Conservation (phyloP, 2,113 vertebrate genomes). For the Podarcis cretensis region DNA sequence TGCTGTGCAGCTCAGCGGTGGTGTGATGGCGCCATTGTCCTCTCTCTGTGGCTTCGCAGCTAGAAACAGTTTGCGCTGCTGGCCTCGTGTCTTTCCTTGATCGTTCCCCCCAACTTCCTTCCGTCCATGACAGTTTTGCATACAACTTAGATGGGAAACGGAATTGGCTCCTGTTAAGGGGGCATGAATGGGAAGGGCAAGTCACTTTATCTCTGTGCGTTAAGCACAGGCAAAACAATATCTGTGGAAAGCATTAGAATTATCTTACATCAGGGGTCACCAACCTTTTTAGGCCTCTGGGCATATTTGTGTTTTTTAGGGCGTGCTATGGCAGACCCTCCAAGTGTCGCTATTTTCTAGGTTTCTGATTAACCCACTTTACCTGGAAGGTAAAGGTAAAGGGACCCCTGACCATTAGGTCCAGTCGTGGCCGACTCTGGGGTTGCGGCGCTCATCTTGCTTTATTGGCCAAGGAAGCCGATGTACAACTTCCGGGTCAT, state of each 20-base stretch:
- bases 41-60: constrained; percentile 27
- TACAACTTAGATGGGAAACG: not conserved
- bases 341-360: too few species aligned
- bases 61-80: not conserved
- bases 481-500: too few species aligned
- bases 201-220: not conserved
- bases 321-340: too few species aligned
- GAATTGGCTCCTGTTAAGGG: accelerated
- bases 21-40: constrained; percentile 5
- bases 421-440: too few species aligned
- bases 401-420: too few species aligned
- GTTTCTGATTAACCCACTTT: too few species aligned
- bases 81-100: too few species aligned
- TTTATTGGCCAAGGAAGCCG: too few species aligned
- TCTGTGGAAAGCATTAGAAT: not conserved
- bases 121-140: not conserved
- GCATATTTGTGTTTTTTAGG: too few species aligned
- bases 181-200: not conserved
- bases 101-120: not conserved
- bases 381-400: too few species aligned
- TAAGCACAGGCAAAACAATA: not conserved
- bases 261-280: not conserved
- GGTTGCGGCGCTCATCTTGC: too few species aligned
- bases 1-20: constrained; percentile 31
- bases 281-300: too few species aligned